phyloP scores from a whole-genome alignment of 1,140 invertebrate species.

The Calosoma granatense region DNA sequence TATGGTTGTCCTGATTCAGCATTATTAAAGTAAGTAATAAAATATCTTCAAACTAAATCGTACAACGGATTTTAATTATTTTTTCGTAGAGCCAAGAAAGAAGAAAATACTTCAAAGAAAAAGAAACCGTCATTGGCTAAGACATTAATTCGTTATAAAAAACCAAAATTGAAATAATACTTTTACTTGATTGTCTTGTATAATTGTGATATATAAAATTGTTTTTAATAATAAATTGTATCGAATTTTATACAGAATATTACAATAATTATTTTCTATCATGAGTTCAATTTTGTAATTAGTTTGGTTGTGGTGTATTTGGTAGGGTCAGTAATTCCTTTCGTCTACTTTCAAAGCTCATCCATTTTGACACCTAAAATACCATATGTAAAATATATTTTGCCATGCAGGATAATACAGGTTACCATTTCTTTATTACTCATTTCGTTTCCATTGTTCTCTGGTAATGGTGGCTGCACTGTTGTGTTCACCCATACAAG shows the following conservation, averaged over 20 bases:
- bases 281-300: too few species aligned
- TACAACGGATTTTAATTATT: neutral
- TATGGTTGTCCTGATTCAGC: constrained; percentile 10
- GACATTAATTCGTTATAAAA: neutral
- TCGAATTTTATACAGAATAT: too few species aligned
- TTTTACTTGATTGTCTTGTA: neutral
- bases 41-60: neutral
- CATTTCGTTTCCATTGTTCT: constrained; percentile 1
- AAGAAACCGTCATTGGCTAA: too few species aligned
- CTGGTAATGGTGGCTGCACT: constrained; percentile 36
- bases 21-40: neutral
- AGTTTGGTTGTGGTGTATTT: constrained; percentile 6
- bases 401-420: neutral
- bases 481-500: constrained; percentile 54
- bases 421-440: constrained; percentile 5
- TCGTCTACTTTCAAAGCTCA: constrained; percentile 2
- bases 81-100: neutral
- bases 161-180: neutral
- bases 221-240: too few species aligned
- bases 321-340: constrained; percentile 6
- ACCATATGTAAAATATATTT: neutral
- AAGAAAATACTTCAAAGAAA: neutral
- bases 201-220: neutral
- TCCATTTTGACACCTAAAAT: constrained; percentile 11
- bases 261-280: too few species aligned